Conservation (phyloP, 1,140 invertebrate genomes). For the Colletes gigas region DNA sequence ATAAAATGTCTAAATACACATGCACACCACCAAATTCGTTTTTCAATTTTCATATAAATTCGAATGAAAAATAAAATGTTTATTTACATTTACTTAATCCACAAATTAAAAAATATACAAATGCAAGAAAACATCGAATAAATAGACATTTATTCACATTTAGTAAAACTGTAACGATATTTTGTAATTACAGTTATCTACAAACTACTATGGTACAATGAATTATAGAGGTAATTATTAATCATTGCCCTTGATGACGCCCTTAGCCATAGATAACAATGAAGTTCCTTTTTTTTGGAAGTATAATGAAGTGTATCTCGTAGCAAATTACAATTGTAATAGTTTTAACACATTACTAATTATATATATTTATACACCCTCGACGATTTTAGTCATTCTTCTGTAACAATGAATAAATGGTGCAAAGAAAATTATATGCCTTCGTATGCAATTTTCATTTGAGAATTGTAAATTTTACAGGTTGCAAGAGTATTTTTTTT, state of each 20-base stretch:
- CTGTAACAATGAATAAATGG: slow-evolving; percentile 13
- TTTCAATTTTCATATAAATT: neutral
- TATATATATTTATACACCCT: slow-evolving; percentile 23
- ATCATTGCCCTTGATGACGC: neutral
- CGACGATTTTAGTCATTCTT: slow-evolving; percentile 14
- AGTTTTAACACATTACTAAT: slow-evolving; percentile 11
- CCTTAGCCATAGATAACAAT: slow-evolving; percentile 2
- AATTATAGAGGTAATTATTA: slow-evolving; percentile 29
- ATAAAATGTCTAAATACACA: slow-evolving; percentile 22
- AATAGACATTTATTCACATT: slow-evolving; percentile 63
- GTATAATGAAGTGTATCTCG: slow-evolving; percentile 1
- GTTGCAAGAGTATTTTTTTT: slow-evolving; percentile 29
- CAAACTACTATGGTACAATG: slow-evolving; percentile 48
- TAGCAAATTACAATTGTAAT: slow-evolving; percentile 31
- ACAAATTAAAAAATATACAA: neutral
- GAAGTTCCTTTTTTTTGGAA: slow-evolving; percentile 19
- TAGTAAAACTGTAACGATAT: slow-evolving; percentile 46
- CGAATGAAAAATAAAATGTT: slow-evolving; percentile 9
- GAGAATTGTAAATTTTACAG: neutral
- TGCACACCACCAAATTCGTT: neutral
- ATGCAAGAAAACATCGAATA: slow-evolving; percentile 49
- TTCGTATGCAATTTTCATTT: slow-evolving; percentile 15
- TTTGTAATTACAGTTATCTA: slow-evolving; percentile 38
- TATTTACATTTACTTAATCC: slow-evolving; percentile 13
- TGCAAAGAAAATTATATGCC: slow-evolving; percentile 5